A percentile compares a stretch with the other conserved stretches of the same genome.
These are phyloP conservation scores for Meloe dianella DNA, from an alignment of 2,888 invertebrate species.

Conservation along the genomic window DNA sequence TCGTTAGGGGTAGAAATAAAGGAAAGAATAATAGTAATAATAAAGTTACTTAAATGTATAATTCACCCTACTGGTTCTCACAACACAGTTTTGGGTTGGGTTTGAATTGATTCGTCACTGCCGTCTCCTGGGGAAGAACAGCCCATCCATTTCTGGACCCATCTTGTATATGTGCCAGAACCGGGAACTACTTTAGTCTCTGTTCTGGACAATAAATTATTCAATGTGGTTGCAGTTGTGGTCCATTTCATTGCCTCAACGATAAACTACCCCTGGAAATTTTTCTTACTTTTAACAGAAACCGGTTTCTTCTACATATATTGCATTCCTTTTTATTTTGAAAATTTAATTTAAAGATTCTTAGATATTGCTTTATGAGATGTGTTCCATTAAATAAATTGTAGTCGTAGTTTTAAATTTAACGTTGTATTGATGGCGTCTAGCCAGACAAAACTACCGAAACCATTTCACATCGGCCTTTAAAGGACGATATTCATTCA, in stretches of 20 bases:
- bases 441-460: background rate
- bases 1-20: background rate
- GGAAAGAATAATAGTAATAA: background rate
- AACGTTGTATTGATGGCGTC: background rate
- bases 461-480: background rate
- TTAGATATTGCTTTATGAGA: background rate
- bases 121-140: background rate
- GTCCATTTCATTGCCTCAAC: background rate
- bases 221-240: constrained; percentile 8
- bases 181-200: background rate
- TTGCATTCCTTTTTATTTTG: background rate
- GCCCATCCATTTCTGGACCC: constrained; percentile 1
- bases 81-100: background rate
- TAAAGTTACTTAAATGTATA: background rate
- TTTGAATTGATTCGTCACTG: constrained; percentile 6
- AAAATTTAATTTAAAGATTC: background rate
- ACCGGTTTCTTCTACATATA: background rate
- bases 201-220: constrained; percentile 2
- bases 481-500: background rate
- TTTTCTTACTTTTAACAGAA: background rate
- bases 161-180: background rate
- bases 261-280: background rate
- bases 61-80: background rate
- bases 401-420: background rate
- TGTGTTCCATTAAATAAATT: no score